Conservation (phyloP, 2,113 vertebrate species). For the Helogale parvula region DNA sequence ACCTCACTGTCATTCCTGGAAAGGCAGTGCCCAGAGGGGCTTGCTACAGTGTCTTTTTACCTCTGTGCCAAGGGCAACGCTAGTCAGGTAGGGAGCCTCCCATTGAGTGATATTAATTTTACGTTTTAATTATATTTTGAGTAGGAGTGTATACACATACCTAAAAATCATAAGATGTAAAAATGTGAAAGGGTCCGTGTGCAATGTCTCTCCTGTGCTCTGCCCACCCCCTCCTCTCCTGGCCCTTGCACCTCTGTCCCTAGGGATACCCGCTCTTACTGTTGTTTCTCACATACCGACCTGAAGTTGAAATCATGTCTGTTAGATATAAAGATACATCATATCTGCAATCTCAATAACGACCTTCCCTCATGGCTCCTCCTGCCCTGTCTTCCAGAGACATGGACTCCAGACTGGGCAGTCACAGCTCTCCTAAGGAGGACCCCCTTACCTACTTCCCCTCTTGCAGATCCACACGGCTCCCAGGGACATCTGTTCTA, state of each 20-base stretch:
- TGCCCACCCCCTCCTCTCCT: too few relatives aligned
- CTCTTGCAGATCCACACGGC: background rate
- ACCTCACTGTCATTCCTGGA: accelerated
- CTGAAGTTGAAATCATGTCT: background rate
- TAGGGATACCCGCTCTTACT: accelerated
- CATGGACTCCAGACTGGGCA: too few relatives aligned
- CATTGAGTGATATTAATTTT: background rate
- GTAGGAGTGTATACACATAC: background rate
- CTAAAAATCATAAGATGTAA: background rate
- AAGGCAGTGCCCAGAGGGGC: background rate
- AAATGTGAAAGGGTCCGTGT: background rate
- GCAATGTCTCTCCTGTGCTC: background rate
- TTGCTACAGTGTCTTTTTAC: background rate
- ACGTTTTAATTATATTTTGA: background rate
- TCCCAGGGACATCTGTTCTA: background rate
- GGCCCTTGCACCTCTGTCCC: background rate
- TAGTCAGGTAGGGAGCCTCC: background rate
- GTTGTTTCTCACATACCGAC: background rate
- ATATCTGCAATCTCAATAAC: background rate
- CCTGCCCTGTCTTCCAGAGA: background rate
- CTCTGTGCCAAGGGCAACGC: background rate
- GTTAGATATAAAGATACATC: background rate
- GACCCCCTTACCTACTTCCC: background rate
- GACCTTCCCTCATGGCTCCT: background rate
- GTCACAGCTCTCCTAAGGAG: background rate